Conservation (phyloP, 2,113 vertebrate genomes). For the Protobothrops flavoviridis region DNA sequence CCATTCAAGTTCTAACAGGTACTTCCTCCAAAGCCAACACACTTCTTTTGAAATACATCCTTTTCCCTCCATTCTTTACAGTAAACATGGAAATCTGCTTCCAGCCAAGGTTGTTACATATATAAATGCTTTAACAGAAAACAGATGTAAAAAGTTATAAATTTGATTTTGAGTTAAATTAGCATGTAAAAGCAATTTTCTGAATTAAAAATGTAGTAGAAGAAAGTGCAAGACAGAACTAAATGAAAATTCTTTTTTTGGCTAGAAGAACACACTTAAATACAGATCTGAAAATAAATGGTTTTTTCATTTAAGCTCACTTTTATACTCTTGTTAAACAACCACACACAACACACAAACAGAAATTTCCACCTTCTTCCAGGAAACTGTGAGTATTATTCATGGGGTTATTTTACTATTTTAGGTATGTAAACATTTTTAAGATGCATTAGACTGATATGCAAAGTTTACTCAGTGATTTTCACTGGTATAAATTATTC, state of each 20-base stretch:
- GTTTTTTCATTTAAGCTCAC: not conserved
- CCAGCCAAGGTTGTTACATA: conserved; percentile 6
- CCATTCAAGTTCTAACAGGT: conserved; percentile 18
- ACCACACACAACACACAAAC: not conserved
- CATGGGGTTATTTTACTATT: not conserved
- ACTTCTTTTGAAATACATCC: conserved; percentile 14
- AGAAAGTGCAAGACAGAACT: not conserved
- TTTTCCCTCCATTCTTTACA: conserved; percentile 21
- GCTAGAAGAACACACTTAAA: not conserved
- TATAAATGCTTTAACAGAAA: not conserved
- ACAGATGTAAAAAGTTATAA: not conserved
- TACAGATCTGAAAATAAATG: not conserved
- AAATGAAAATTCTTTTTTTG: not conserved
- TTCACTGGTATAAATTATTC: not conserved
- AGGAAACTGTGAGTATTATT: not conserved
- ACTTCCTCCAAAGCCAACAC: not conserved
- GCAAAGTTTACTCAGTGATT: not conserved
- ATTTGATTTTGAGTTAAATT: conserved; percentile 26
- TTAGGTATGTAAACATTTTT: not conserved
- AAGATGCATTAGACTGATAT: not conserved
- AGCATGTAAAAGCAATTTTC: conserved; percentile 29
- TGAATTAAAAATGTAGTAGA: conserved; percentile 39
- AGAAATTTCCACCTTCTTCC: not conserved
- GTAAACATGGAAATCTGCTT: conserved; percentile 11
- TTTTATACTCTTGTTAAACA: not conserved